Base-by-base conservation (phyloP, 2,797 vertebrate species). In the Cyprinodon diabolis region DNA sequence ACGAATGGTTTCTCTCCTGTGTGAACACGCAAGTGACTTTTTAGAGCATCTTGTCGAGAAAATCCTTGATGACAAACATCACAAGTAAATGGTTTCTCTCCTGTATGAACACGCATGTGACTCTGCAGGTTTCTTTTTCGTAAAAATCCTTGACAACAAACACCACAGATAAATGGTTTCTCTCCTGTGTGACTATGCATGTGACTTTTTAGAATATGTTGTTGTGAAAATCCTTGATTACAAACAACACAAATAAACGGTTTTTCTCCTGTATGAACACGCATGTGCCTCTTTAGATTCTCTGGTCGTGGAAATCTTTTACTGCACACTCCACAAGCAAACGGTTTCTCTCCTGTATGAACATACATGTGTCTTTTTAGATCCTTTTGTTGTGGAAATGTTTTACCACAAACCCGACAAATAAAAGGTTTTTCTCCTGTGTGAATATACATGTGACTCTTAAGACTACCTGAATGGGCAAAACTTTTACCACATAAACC, bases 171-270 rank as follows among this genome's bases (percentile, higher is more conserved):
- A 66, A 69, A 74, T 10, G 71, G 57, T 52, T 56, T 69, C 12
- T 74, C 67, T 52, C 70, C 77, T 43, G 67, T 57, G 58, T 78
- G 77, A 21, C 57, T 37, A 0, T 17, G 40, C 71, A 74, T 69
- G 54, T 78, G 77, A 0, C 17, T 37, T 17, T 48, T 69, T 1
- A 78, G 57, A 48, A 21, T 43, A n/a, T 43, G 25, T 62, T 68
- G 52, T 13, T 52, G 58, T 1, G 47, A 74, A 56, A 78, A 78
- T 58, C 23, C 69, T 58, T 66, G 57, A 19, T 52, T 62, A 43
- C 77, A 78, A 6, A 69, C 23, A 0, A 68, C 47, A 51, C 77
- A 78, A 40, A 8, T 30, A 58, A 66, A 74, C 23, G 52, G 76
- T 43, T 72, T 78, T 66, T 78, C 57, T 35, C 76, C 57, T 0